These are phyloP conservation scores for Sebastes minor DNA, from an alignment of 2,797 vertebrate species.

Conservation along the genomic window DNA sequence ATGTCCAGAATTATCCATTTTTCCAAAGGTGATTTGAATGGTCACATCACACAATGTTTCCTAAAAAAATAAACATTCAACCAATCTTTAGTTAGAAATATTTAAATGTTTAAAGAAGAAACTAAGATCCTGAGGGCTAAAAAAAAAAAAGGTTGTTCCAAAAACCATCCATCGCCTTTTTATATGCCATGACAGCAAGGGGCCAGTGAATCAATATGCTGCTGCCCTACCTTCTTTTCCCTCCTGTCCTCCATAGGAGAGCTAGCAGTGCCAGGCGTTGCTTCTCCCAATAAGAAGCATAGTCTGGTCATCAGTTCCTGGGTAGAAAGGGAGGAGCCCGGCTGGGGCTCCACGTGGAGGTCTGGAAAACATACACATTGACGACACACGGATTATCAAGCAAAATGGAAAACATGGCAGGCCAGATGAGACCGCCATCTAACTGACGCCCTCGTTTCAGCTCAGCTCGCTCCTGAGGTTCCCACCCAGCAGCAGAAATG, in stretches of 20 bases:
- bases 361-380: constrained; percentile 77
- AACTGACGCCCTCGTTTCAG: constrained; percentile 16
- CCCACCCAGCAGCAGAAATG: constrained; percentile 42
- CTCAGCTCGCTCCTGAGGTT: constrained; percentile 4
- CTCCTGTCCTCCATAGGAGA: constrained; percentile 91
- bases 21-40: not conserved
- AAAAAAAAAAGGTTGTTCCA: constrained; percentile 16
- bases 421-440: constrained; percentile 9
- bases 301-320: constrained; percentile 99
- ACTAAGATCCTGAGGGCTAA: not conserved
- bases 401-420: constrained; percentile 3
- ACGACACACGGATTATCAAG: constrained; percentile 26
- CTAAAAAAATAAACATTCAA: not conserved
- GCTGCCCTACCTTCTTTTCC: constrained; percentile 88
- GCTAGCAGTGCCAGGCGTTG: constrained; percentile 89
- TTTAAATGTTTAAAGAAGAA: not conserved
- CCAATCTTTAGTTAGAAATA: not conserved
- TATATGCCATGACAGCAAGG: constrained; percentile 28
- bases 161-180: constrained; percentile 27
- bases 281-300: constrained; percentile 98
- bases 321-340: constrained; percentile 92
- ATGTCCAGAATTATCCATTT: constrained; percentile 5
- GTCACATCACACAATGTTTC: not conserved
- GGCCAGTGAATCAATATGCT: constrained; percentile 42
- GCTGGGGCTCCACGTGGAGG: constrained; percentile 87